Percentiles rank a stretch among this genome's conserved stretches.
phyloP scores from a whole-genome alignment of 2,797 vertebrate genomes.

The Alosa sapidissima region DNA sequence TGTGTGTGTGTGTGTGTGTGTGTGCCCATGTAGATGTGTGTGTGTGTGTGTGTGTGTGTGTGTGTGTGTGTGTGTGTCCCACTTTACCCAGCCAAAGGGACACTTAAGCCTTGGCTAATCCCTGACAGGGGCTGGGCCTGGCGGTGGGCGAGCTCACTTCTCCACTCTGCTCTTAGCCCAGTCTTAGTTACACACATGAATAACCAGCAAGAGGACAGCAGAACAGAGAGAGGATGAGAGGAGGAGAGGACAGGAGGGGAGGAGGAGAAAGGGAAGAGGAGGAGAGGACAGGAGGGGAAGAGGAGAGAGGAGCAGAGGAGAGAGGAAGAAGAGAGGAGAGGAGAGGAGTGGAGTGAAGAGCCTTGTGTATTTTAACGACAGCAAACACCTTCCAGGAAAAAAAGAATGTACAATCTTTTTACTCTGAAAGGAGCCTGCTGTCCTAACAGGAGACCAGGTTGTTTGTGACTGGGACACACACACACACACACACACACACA shows the following conservation, averaged over 20 bases:
- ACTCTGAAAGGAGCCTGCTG: neutral
- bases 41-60: neutral
- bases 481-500: neutral
- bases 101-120: conserved; percentile 3
- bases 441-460: no score
- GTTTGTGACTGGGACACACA: neutral
- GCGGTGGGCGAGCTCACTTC: no score
- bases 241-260: no score
- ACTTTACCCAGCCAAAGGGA: conserved; percentile 25
- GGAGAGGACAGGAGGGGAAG: no score
- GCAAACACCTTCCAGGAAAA: neutral
- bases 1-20: neutral
- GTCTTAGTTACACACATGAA: neutral
- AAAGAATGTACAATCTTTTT: neutral
- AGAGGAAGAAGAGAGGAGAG: no score
- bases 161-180: no score
- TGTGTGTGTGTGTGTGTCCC: neutral
- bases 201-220: neutral
- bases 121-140: neutral
- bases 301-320: no score
- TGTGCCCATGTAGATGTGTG: neutral
- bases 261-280: no score
- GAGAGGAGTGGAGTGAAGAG: neutral
- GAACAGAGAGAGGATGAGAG: no score
- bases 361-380: no score